Evolutionary conservation across 1,140 invertebrate genomes (phyloP).

Genomic region (Radopholus similis): DNA sequence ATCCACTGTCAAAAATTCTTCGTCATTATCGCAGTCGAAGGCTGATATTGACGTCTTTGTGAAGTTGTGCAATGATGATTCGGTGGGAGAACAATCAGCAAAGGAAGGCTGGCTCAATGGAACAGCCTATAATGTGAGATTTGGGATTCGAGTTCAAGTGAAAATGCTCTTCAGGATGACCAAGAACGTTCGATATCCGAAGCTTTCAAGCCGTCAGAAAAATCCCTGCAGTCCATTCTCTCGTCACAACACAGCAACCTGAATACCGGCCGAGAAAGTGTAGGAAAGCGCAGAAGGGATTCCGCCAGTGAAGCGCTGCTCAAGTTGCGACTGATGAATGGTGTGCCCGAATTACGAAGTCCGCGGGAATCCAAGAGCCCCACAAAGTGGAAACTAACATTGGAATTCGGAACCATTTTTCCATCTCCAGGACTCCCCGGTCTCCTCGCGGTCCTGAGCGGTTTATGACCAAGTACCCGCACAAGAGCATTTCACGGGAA

Average conservation of each 20-base stretch:
- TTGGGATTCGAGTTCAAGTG: background rate
- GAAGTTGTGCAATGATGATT: background rate
- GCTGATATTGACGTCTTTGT: background rate
- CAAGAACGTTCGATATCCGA: no score
- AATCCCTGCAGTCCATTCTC: slow-evolving; percentile 16
- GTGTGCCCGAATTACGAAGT: background rate
- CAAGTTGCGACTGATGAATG: slow-evolving; percentile 9
- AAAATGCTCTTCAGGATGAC: background rate
- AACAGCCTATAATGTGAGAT: background rate
- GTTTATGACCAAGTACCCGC: slow-evolving; percentile 9
- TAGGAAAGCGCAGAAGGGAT: background rate
- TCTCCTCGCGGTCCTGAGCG: slow-evolving; percentile 2
- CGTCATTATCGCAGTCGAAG: background rate
- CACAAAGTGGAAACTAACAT: background rate
- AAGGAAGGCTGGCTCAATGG: background rate
- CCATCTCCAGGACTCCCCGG: background rate
- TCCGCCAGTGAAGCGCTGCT: slow-evolving; percentile 14
- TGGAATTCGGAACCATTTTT: background rate
- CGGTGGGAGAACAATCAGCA: background rate
- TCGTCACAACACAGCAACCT: background rate
- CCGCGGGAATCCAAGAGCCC: slow-evolving; percentile 7
- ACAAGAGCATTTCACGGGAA: slow-evolving; percentile 1
- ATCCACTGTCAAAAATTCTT: no score
- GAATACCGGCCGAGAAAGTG: slow-evolving; percentile 2
- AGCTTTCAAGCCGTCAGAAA: slow-evolving; percentile 17